Base-by-base conservation (phyloP, 1,140 invertebrate species). In the Pogonomyrmex californicus region DNA sequence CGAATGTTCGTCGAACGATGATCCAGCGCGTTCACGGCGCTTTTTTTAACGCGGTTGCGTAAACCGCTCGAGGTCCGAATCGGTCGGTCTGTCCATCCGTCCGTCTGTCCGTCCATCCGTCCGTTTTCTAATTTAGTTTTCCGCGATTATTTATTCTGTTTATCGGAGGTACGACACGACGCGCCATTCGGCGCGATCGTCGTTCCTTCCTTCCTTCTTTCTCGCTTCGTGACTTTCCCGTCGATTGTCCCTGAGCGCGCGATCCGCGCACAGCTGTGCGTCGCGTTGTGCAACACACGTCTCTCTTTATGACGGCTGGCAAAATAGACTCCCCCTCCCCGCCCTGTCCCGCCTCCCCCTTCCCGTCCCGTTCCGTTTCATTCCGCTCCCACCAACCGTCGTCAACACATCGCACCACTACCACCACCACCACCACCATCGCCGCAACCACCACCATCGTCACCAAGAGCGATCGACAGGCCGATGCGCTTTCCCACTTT, bases 241-340 rank as follows among this genome's bases (percentile, higher is more conserved):
- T 87, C 85, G 81, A 86, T 88, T 17, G 76, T 87, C 82, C 60
- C 90, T 89, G 85, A 91, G 41, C 44, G 44, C 73, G 47, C 58
- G 66, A 65, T 89, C 65, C 83, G 83, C 85, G 91, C 90, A 91
- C 92, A 92, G 91, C 92, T 91, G 92, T 92, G 91, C 86, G 81
- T 23, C 1, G 73, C 79, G 82, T 92, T 89, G 91, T 93, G 82
- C 82, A 85, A 85, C 33, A 63, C 33, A 63, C 36, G 36, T 41
- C 12, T 63, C 10, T 7, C 62, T 33, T n/a, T 33, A 58, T 23
- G 6, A 82, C 65, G 73, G 81, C 68, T 89, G 89, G 88, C 86
- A 91, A 91, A 92, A 90, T 92, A 91, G 87, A 88, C 88, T 79
- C 54, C 81, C 70, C 87, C 87, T 87, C 86, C 65, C 38, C 70